Conservation (phyloP, 2,113 vertebrate species). For the Oryzias woworae region DNA sequence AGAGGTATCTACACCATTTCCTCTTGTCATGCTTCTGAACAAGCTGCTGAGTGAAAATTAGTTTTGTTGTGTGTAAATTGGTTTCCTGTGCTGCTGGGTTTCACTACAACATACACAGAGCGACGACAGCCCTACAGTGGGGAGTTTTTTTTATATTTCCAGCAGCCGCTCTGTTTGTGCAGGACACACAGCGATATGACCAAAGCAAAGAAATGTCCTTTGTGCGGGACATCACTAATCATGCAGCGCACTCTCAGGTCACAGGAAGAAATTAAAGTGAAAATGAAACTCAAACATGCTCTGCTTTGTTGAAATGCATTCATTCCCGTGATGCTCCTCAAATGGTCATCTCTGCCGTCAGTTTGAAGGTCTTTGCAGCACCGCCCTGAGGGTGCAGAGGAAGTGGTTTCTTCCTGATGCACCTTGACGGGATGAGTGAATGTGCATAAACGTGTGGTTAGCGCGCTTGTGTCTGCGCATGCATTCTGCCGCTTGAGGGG, state of each 20-base stretch:
- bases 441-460: constrained; percentile 40
- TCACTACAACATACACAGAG: no score
- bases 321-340: constrained; percentile 52
- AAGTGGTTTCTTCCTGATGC: constrained; percentile 53
- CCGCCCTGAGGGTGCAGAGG: constrained; percentile 45
- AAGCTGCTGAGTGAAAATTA: no score
- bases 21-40: no score
- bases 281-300: constrained; percentile 46
- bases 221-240: constrained; percentile 39
- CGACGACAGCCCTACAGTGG: no score
- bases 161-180: constrained; percentile 32
- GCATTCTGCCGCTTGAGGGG: constrained; percentile 44
- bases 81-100: no score
- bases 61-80: no score
- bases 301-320: constrained; percentile 41
- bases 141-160: constrained; percentile 2
- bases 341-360: constrained; percentile 53
- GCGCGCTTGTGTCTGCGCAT: constrained; percentile 12
- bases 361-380: constrained; percentile 36
- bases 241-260: constrained; percentile 18
- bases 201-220: constrained; percentile 22
- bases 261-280: constrained; percentile 32
- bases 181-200: constrained; percentile 33
- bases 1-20: no score
- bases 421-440: constrained; percentile 54